Evolutionary conservation across 2,888 invertebrate genomes (phyloP).

Genomic region (Amblyteles armatorius): DNA sequence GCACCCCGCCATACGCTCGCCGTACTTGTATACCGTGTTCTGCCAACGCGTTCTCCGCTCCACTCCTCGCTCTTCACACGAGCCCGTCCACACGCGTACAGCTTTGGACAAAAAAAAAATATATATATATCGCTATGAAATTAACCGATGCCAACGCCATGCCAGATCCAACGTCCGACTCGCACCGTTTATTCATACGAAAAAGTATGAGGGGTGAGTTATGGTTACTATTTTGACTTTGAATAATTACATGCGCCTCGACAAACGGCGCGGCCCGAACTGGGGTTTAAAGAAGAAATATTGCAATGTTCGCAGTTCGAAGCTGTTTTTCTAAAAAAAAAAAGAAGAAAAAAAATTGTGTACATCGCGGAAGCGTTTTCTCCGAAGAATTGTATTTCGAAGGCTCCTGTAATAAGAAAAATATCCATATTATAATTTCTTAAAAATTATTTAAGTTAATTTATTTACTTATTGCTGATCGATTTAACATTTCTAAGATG

Average conservation of each 20-base stretch:
- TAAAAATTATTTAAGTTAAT: no score
- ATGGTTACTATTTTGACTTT: constrained; percentile 63
- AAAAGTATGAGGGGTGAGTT: constrained; percentile 33
- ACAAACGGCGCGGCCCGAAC: constrained; percentile 15
- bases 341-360: background rate
- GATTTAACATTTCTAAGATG: no score
- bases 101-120: constrained; percentile 43
- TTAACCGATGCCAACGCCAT: constrained; percentile 61
- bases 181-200: constrained; percentile 55
- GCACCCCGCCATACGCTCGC: constrained; percentile 55
- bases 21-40: constrained; percentile 8
- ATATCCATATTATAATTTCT: no score
- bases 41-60: constrained; percentile 25
- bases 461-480: no score
- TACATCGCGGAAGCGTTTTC: no score
- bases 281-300: background rate
- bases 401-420: no score
- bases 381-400: no score
- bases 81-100: constrained; percentile 1
- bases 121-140: constrained; percentile 38
- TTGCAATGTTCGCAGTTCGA: background rate
- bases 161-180: constrained; percentile 34
- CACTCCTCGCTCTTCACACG: constrained; percentile 7
- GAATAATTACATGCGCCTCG: constrained; percentile 54
- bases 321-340: background rate